Evolutionary conservation across 2,113 vertebrate species (phyloP), one percentile per base, ranked within the genome.

Genomic region (Pelecanus crispus): DNA sequence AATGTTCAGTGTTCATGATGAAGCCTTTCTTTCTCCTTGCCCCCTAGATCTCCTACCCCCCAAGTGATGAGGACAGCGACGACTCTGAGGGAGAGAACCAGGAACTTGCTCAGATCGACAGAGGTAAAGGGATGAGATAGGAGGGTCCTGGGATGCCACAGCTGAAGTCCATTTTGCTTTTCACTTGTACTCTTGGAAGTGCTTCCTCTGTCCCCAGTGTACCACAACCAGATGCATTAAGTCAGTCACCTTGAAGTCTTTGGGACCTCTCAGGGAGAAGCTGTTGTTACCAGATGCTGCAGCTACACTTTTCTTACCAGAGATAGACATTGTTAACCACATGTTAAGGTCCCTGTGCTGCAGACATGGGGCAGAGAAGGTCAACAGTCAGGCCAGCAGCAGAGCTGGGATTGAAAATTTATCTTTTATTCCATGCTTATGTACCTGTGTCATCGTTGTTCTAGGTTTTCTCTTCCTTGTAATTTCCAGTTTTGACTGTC

Each of bases 61-160:
- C 98, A 94, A 98, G 98, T 95, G 98, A 99, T 94, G 99, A 98
- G 92, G 99, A 99, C 97, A 99, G 99, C 42, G 99, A 99, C 19
- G 99, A 99, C 97, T 99, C 98, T 67, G 99, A 99, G 93, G 99
- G 98, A 84, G 99, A 99, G 96, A 99, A 99, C 97, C 99, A 99
- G 96, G 99, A 99, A 96, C 98, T 99, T 96, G 99, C 98, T 96
- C 99, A 99, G 97, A 99, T 99, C 63, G 99, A 99, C 94, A 98
- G 98, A 99, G 99, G 99, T 99, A 96, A 98, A 94, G 66, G 58
- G 61, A 77, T 68, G 70, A 92, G 86, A 63, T 56, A 90, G 40
- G 45, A 86, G 88, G 42, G 61, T 67, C 44, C 53, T 12, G 49
- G 70, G 31, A 78, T 81, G 18, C 68, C 55, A 29, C 25, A 11